Conservation (phyloP, 2,797 vertebrate species). For the Percopsis omiscomaycus region DNA sequence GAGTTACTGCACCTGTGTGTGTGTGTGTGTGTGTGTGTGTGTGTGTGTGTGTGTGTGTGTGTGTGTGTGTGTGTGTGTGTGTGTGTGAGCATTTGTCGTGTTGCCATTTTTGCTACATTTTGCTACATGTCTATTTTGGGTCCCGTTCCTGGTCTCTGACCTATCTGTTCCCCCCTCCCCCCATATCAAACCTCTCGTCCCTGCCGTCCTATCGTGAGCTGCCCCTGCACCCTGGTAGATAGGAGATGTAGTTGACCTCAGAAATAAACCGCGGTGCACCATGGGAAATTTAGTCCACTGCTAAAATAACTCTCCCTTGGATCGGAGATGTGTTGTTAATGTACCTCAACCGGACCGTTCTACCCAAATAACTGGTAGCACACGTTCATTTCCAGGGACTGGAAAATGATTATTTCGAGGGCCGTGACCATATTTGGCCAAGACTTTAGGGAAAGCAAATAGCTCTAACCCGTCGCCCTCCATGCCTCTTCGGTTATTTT, state of each 20-base stretch:
- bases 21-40: conserved; percentile 25
- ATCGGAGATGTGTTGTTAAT: conserved; percentile 52
- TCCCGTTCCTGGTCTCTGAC: background rate
- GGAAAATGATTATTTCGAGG: conserved; percentile 67
- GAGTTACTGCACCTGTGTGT: conserved; percentile 24
- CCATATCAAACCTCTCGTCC: background rate
- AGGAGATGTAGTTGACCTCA: conserved; percentile 56
- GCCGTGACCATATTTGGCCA: conserved; percentile 63
- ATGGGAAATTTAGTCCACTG: conserved; percentile 40
- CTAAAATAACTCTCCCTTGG: conserved; percentile 55
- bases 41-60: conserved; percentile 8
- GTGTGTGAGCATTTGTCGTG: background rate
- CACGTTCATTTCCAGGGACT: conserved; percentile 40
- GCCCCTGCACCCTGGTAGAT: conserved; percentile 2
- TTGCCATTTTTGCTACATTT: background rate
- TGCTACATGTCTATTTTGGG: background rate
- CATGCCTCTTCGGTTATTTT: conserved; percentile 56
- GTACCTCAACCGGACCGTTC: conserved; percentile 24
- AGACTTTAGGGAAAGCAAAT: conserved; percentile 67
- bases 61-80: conserved; percentile 23
- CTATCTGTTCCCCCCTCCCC: background rate
- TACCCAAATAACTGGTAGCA: conserved; percentile 49
- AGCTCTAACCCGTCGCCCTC: conserved; percentile 48
- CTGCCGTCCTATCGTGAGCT: background rate
- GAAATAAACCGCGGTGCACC: conserved; percentile 43